Percentiles rank a stretch among this genome's conserved stretches.
These are phyloP conservation scores for Vultur gryphus DNA, from an alignment of 2,797 vertebrate species.

Conservation along the genomic window DNA sequence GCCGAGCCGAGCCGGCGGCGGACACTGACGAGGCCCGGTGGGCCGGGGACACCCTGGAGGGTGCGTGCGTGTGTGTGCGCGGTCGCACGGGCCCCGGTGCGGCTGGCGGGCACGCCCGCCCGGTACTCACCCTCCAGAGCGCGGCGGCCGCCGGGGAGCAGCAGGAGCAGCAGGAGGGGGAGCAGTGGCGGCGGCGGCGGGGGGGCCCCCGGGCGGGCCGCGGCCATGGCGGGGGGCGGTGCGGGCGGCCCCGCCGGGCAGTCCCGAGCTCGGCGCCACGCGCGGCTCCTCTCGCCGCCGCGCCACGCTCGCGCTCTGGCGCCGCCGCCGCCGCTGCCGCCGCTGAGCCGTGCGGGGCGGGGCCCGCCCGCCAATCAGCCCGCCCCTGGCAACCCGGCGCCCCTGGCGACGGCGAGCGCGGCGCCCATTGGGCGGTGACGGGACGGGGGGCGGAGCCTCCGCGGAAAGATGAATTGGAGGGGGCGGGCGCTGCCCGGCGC, in stretches of 20 bases:
- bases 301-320: constrained; percentile 64
- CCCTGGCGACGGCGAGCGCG: neutral
- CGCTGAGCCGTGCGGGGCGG: constrained; percentile 60
- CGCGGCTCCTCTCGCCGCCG: constrained; percentile 46
- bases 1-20: neutral
- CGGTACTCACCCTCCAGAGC: constrained; percentile 72
- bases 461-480: constrained; percentile 46
- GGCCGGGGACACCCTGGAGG: neutral
- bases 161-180: neutral
- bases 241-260: constrained; percentile 36
- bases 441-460: neutral
- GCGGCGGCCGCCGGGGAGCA: constrained; percentile 55
- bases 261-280: constrained; percentile 17
- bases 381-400: constrained; percentile 31
- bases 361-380: constrained; percentile 21
- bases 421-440: constrained; percentile 10
- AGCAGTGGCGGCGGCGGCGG: neutral
- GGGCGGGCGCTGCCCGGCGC: neutral
- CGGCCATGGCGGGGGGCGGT: constrained; percentile 63
- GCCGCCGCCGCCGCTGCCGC: constrained; percentile 59
- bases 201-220: constrained; percentile 43
- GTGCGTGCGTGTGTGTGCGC: neutral
- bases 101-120: neutral
- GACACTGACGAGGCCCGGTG: neutral
- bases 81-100: neutral